Evolutionary conservation across 2,888 invertebrate species (phyloP), one percentile per base, ranked within the genome.

Genomic region (Pseudococcus jackbeardsleyi): DNA sequence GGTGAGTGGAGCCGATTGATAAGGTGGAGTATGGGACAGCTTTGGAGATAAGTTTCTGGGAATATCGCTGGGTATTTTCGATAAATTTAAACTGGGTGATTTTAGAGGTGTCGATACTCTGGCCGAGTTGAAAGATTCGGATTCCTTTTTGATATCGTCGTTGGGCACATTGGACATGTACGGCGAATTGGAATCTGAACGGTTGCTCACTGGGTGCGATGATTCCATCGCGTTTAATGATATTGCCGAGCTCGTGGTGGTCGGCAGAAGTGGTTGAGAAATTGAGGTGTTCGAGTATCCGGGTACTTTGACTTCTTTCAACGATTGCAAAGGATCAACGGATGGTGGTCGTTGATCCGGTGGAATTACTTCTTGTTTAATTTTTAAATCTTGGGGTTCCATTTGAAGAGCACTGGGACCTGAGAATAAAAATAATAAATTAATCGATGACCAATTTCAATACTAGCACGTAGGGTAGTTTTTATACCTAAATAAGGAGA

Each of bases 261-360:
- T 90, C 9, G 90, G 90, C 50, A 90, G 89, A 87, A 91, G 89
- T 33, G 91, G 90, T 84, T 91, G 91, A 22, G 91, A 90, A 17
- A 90, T 90, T n/a, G 91, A 90, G 11, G 91, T 90, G 54, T 93
- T 93, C 79, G 94, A 93, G 89, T 94, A 94, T 91, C 95, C 95
- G 64, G 95, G 95, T 11, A 96, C 95, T 93, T 96, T 96, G 0
- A 96, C 95, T 91, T 96, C 96, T 91, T 95, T 95, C 11, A 96
- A 92, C 90, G 95, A 95, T 91, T 96, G 96, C 89, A 96, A 91
- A 4, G 96, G 96, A 92, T 96, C 95, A 42, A 93, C 88, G 12
- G 90, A 88, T 5, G 90, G 90, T 15, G 90, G 89, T 77, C 90
- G 87, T 64, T 90, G 90, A 89, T 91, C 90, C 11, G 90, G 90